Percentiles rank a stretch among this genome's conserved stretches.
Conservation (phyloP, 2,113 vertebrate species). For the Micromys minutus region DNA sequence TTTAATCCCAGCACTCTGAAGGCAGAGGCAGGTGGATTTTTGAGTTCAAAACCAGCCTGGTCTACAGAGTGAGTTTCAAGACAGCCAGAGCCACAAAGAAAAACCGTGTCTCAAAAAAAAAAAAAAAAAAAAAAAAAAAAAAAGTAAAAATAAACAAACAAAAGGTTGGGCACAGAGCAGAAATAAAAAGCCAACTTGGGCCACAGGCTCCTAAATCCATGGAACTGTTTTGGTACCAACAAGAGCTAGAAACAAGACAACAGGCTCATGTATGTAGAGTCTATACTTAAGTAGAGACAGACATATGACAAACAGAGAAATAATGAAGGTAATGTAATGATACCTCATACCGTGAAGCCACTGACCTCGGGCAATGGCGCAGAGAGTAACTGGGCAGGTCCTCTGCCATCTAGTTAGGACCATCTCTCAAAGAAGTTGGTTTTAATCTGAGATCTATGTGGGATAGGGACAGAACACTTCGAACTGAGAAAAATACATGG, state of each 20-base stretch:
- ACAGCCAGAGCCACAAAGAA: not conserved
- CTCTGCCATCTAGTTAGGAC: not conserved
- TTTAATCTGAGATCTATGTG: not conserved
- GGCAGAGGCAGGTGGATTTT: not conserved
- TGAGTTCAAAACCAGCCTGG: not conserved
- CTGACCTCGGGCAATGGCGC: not conserved
- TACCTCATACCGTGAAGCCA: fast-evolving
- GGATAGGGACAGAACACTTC: not conserved
- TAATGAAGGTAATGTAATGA: fast-evolving
- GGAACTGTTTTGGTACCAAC: not conserved
- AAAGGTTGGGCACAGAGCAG: not conserved
- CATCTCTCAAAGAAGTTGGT: not conserved
- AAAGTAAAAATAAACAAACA: not conserved
- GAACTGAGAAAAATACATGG: not conserved
- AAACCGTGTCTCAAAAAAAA: not conserved
- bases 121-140: not conserved
- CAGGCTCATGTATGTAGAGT: fast-evolving
- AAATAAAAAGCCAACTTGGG: not conserved
- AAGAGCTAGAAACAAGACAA: not conserved
- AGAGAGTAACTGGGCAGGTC: not conserved
- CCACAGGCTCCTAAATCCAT: fast-evolving
- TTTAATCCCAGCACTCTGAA: not conserved
- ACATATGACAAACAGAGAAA: not conserved
- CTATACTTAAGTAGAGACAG: not conserved
- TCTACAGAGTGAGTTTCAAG: not conserved